A percentile compares a stretch with the other conserved stretches of the same genome.
Evolutionary conservation across 92 coral and sea anemone species (phyloP).

Genomic region (Montipora capitata): DNA sequence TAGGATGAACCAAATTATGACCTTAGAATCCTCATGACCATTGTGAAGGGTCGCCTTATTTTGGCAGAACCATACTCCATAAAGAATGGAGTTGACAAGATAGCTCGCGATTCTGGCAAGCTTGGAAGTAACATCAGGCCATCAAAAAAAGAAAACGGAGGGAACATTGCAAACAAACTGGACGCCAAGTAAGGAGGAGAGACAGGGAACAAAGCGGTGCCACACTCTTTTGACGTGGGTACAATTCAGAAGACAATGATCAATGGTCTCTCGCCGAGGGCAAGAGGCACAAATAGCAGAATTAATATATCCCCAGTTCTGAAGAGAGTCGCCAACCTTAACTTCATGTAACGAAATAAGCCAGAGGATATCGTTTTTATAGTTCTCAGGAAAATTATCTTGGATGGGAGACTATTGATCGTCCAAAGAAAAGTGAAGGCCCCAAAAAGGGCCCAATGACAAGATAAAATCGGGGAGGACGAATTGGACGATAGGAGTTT

Average conservation of each 20-base stretch:
- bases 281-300: not conserved
- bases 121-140: too few relatives aligned
- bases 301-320: too few relatives aligned
- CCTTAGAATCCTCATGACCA: not conserved
- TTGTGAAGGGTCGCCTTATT: not conserved
- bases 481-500: not conserved
- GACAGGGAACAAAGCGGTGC: not conserved
- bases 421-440: not conserved
- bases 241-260: not conserved
- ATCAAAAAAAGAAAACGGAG: not conserved
- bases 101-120: not conserved
- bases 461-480: not conserved
- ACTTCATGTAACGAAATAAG: not conserved
- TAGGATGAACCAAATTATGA: not conserved
- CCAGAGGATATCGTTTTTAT: not conserved
- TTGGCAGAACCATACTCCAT: not conserved
- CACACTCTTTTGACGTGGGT: too few relatives aligned
- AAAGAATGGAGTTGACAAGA: too few relatives aligned
- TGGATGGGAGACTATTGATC: not conserved
- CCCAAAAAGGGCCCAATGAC: not conserved
- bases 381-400: not conserved
- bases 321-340: not conserved
- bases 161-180: not conserved
- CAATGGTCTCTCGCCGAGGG: not conserved
- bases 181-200: not conserved